A percentile compares a stretch with the other conserved stretches of the same genome.
phyloP scores from a whole-genome alignment of 2,113 vertebrate species.

The Triplophysa siluroides region DNA sequence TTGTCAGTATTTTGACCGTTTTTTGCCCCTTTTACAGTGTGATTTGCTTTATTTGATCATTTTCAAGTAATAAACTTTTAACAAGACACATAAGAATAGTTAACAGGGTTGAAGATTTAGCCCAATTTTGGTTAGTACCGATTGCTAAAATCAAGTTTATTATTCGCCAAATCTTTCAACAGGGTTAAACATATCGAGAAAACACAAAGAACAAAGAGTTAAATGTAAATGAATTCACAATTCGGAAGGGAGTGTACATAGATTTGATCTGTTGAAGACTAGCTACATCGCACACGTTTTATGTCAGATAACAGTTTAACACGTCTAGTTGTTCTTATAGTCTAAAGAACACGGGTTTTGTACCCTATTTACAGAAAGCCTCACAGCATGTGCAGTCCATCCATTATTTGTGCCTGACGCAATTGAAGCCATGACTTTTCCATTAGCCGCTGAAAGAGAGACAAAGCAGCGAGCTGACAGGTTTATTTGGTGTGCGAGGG shows the following conservation, averaged over 20 bases:
- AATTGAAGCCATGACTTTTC: constrained; percentile 58
- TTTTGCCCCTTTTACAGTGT: no score
- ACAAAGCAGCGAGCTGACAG: constrained; percentile 67
- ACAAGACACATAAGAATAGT: neutral
- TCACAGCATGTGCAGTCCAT: constrained; percentile 33
- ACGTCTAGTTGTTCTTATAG: neutral
- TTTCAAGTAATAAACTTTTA: neutral
- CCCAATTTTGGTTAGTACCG: no score
- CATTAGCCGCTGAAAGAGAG: constrained; percentile 62
- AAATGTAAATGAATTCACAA: no score
- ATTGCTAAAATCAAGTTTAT: no score
- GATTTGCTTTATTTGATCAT: neutral
- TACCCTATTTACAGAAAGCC: neutral
- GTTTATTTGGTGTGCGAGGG: constrained; percentile 49
- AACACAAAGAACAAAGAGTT: no score
- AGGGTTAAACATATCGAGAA: no score
- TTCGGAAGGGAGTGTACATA: no score
- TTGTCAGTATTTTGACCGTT: no score
- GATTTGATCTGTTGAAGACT: no score
- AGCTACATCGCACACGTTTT: neutral
- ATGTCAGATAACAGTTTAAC: neutral
- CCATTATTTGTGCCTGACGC: constrained; percentile 51
- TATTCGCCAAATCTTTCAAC: no score
- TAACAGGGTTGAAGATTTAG: neutral
- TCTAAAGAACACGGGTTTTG: neutral